Percentiles rank a stretch among this genome's conserved stretches.
phyloP scores from a whole-genome alignment of 2,113 vertebrate genomes.

The Dunckerocampus dactyliophorus region DNA sequence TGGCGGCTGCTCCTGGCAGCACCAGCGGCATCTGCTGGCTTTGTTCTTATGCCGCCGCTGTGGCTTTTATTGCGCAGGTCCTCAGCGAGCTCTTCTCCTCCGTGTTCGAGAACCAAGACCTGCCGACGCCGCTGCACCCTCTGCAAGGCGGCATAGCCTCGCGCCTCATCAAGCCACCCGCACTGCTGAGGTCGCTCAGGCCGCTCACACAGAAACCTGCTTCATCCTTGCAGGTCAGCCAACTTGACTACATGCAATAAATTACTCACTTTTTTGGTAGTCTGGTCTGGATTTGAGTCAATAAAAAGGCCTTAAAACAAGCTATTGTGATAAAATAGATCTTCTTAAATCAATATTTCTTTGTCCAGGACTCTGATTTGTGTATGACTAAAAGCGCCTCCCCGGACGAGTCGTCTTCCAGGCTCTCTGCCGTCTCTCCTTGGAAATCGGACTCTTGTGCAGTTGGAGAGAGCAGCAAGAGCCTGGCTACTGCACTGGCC shows the following conservation, averaged over 20 bases:
- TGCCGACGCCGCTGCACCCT: slow-evolving; percentile 73
- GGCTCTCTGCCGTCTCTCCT: slow-evolving; percentile 41
- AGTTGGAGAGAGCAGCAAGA: slow-evolving; percentile 68
- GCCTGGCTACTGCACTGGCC: slow-evolving; percentile 72
- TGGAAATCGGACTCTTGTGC: slow-evolving; percentile 52
- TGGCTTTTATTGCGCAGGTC: slow-evolving; percentile 64
- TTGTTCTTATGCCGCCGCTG: not conserved
- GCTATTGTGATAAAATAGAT: not conserved
- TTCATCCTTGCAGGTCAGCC: slow-evolving; percentile 74
- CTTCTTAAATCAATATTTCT: not conserved
- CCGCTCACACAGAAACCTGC: slow-evolving; percentile 64
- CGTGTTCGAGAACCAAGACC: slow-evolving; percentile 81
- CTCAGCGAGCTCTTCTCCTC: slow-evolving; percentile 88
- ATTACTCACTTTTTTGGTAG: not conserved
- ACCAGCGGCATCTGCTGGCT: too few relatives aligned
- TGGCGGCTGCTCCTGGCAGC: too few relatives aligned
- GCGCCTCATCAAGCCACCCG: slow-evolving; percentile 76
- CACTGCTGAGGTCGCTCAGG: slow-evolving; percentile 68
- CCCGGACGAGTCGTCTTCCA: slow-evolving; percentile 64
- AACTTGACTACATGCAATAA: too few relatives aligned
- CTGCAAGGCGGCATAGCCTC: slow-evolving; percentile 63
- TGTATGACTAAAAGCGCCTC: slow-evolving; percentile 69
- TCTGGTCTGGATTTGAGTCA: not conserved
- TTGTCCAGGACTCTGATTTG: slow-evolving; percentile 69
- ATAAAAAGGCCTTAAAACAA: not conserved